phyloP scores from a whole-genome alignment of 2,797 vertebrate species.

The Enoplosus armatus region DNA sequence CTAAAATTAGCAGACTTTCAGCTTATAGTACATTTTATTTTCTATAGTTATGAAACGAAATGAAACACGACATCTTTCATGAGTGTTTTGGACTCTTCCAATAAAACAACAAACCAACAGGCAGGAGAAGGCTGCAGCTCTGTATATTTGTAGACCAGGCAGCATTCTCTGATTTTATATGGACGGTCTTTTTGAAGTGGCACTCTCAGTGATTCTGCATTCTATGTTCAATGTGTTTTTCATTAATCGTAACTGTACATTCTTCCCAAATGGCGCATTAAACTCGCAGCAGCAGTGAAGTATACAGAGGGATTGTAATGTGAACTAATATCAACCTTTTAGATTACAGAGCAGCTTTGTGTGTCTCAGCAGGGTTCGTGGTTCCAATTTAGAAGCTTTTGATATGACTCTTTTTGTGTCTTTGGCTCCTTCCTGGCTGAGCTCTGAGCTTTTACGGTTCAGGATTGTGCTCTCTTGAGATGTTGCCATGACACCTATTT shows the following conservation, averaged over 20 bases:
- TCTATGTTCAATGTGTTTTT: neutral
- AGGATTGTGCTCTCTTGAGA: constrained; percentile 75
- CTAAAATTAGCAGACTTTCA: neutral
- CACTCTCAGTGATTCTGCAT: neutral
- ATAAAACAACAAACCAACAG: neutral
- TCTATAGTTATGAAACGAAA: neutral
- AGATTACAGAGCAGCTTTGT: constrained; percentile 70
- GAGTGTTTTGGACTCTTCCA: neutral
- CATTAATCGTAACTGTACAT: constrained; percentile 4
- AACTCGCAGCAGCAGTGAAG: constrained; percentile 35
- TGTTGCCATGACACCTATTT: constrained; percentile 85
- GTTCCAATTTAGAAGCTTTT: constrained; percentile 79
- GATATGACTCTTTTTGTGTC: constrained; percentile 75
- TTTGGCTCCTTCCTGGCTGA: constrained; percentile 72
- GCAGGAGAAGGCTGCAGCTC: neutral
- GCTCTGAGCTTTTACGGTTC: constrained; percentile 68
- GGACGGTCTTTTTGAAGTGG: constrained; percentile 19
- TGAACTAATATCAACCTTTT: constrained; percentile 70
- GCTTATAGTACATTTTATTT: neutral
- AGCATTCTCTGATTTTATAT: neutral
- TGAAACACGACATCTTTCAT: neutral
- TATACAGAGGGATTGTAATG: constrained; percentile 30
- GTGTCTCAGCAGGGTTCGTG: constrained; percentile 69
- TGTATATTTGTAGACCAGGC: neutral
- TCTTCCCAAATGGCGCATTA: constrained; percentile 14